Evolutionary conservation across 1,140 invertebrate species (phyloP).

Genomic region (Copidosoma floridanum): DNA sequence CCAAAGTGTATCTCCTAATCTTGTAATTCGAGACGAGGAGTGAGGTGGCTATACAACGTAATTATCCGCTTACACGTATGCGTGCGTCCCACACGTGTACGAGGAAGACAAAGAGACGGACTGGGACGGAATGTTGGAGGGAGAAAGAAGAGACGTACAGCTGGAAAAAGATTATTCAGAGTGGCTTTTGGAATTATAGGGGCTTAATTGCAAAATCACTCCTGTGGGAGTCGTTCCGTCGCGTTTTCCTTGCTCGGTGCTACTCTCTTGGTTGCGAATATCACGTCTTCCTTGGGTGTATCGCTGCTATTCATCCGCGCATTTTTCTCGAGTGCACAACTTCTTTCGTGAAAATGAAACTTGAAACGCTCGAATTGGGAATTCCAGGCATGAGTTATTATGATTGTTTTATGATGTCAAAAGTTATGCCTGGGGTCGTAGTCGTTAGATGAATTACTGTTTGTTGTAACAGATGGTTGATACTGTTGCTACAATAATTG

Average conservation of each 20-base stretch:
- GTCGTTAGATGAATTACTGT: too few species aligned
- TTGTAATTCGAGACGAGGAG: constrained; percentile 8
- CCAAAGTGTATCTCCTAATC: constrained; percentile 12
- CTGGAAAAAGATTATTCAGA: constrained; percentile 28
- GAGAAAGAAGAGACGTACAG: not conserved
- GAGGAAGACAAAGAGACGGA: not conserved
- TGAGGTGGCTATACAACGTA: not conserved
- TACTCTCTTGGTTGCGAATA: constrained; percentile 32
- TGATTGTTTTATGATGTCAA: too few species aligned
- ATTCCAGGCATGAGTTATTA: too few species aligned
- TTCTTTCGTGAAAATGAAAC: not conserved
- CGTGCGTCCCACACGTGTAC: too few species aligned
- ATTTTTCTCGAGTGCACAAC: not conserved
- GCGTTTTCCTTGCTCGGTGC: constrained; percentile 38
- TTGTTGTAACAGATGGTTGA: too few species aligned
- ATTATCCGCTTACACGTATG: not conserved
- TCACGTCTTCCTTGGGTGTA: constrained; percentile 8
- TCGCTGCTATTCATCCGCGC: constrained; percentile 7
- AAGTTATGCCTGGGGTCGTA: too few species aligned
- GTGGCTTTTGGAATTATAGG: constrained; percentile 33
- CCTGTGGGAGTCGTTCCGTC: constrained; percentile 43
- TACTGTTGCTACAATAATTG: too few species aligned
- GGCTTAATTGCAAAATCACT: constrained; percentile 48
- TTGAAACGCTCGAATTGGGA: too few species aligned
- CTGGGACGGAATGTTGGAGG: not conserved